Percentiles rank a stretch among this genome's conserved stretches.
Evolutionary conservation across 2,888 invertebrate genomes (phyloP).

Genomic region (Drosophila birchii): DNA sequence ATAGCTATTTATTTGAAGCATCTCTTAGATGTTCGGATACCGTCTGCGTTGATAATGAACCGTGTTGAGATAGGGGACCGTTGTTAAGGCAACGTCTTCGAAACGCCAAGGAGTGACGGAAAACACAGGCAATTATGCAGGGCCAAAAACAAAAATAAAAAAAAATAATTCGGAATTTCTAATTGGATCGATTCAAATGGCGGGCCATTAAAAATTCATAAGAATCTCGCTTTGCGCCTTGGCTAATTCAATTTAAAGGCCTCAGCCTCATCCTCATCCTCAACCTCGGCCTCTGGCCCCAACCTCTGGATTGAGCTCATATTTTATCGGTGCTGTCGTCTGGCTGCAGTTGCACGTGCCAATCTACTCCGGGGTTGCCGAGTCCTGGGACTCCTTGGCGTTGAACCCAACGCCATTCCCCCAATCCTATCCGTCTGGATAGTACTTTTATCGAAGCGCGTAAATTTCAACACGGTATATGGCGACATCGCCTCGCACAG

Average conservation of each 20-base stretch:
- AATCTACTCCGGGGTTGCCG: slow-evolving; percentile 24
- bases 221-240: slow-evolving; percentile 41
- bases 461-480: slow-evolving; percentile 58
- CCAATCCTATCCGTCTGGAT: slow-evolving; percentile 25
- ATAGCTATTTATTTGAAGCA: background rate
- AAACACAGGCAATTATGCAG: slow-evolving; percentile 56
- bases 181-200: slow-evolving; percentile 75
- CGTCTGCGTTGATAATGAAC: slow-evolving; percentile 65
- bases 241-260: slow-evolving; percentile 71
- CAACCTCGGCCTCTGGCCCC: slow-evolving; percentile 11
- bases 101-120: slow-evolving; percentile 14
- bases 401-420: no score
- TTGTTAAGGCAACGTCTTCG: slow-evolving; percentile 58
- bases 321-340: slow-evolving; percentile 69
- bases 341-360: slow-evolving; percentile 78
- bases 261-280: slow-evolving; percentile 13
- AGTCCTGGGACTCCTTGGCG: slow-evolving; percentile 7
- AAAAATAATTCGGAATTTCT: slow-evolving; percentile 51
- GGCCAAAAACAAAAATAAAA: slow-evolving; percentile 46
- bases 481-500: slow-evolving; percentile 52
- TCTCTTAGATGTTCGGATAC: background rate
- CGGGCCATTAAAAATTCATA: slow-evolving; percentile 68
- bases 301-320: slow-evolving; percentile 50
- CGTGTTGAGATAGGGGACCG: slow-evolving; percentile 29
- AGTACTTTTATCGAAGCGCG: slow-evolving; percentile 59